Base-by-base conservation (phyloP, 2,888 invertebrate genomes). In the Agrilus cyanescens region DNA sequence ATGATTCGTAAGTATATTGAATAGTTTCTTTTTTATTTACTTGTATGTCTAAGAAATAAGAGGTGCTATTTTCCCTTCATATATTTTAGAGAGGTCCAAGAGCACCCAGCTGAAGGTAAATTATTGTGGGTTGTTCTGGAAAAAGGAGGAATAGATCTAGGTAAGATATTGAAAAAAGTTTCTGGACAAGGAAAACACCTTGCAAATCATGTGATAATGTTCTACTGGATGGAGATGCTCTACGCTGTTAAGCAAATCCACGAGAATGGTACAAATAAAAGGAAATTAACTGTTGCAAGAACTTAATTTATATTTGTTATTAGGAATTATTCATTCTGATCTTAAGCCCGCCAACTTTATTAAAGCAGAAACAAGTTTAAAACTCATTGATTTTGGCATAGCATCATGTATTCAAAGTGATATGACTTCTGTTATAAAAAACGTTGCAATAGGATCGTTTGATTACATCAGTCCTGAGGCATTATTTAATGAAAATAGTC, bases 401-500 rank as follows among this genome's bases (percentile, higher is more conserved):
- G 88, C 96, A 37, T 86, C 89, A 37, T 80, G 83, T 40, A 77
- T 96, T 51, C 83, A 86, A 53, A 74, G 76, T 43, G 93, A 96
- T 65, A 85, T 83, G 63, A 96, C 95, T 1, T 88, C 87, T 57
- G 85, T 94, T 44, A 75, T 86, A 40, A 88, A 87, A 63, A 76
- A 85, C 55, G 80, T 78, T 52, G 80, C 83, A 48, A 80, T 84
- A 43, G 96, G 96, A 38, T 94, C 96, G 0, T 82, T 87, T 60
- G 93, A 91, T 65, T 97, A 93, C 67, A 95, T 97, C 69, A 91
- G 94, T 64, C 96, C 96, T 0, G 96, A 97, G 72, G 89, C 90
- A 37, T 69, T 93, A 52, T 25, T 25, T 10, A 25, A 25, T 25
- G 25, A 25, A 25, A 77, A 74, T 59, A 80, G 78, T 56, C 76